Conservation (phyloP, 2,113 vertebrate species). For the Carassius carassius region DNA sequence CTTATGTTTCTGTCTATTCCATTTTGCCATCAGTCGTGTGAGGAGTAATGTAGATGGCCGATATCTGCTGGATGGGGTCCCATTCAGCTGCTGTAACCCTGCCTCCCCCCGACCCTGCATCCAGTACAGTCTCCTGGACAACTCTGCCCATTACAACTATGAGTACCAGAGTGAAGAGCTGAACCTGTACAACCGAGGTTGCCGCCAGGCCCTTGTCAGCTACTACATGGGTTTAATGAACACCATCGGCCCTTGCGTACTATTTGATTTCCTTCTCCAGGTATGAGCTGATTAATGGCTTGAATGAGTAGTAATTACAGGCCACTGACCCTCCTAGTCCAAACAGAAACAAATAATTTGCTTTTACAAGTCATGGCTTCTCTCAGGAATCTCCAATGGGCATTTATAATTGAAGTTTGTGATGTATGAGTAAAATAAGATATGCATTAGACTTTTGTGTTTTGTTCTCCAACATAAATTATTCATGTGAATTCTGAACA, state of each 20-base stretch:
- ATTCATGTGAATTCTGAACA: conserved; percentile 4
- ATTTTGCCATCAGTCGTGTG: conserved; percentile 69
- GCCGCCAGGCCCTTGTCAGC: conserved; percentile 76
- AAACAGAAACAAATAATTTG: not conserved
- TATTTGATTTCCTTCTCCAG: conserved; percentile 77
- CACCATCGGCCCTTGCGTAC: conserved; percentile 74
- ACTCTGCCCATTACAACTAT: conserved; percentile 79
- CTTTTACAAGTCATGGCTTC: not conserved
- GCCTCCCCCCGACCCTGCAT: conserved; percentile 80
- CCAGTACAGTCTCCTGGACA: conserved; percentile 77
- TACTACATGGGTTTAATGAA: conserved; percentile 82
- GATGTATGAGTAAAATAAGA: conserved; percentile 8
- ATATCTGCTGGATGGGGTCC: conserved; percentile 79
- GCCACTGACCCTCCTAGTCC: not conserved
- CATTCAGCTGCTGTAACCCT: conserved; percentile 85
- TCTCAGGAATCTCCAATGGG: not conserved
- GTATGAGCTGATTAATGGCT: conserved; percentile 58
- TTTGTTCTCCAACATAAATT: not conserved
- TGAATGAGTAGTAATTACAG: conserved; percentile 1
- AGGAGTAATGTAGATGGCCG: conserved; percentile 82
- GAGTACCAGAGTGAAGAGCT: conserved; percentile 79
- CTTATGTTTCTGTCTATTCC: not conserved
- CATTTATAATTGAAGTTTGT: not conserved
- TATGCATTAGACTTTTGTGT: not conserved
- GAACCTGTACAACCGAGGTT: conserved; percentile 77